A percentile compares a stretch with the other conserved stretches of the same genome.
Evolutionary conservation across 30 jellyfish, hydroid and myxozoan species (phyloP).

Genomic region (Hydractinia echinata): DNA sequence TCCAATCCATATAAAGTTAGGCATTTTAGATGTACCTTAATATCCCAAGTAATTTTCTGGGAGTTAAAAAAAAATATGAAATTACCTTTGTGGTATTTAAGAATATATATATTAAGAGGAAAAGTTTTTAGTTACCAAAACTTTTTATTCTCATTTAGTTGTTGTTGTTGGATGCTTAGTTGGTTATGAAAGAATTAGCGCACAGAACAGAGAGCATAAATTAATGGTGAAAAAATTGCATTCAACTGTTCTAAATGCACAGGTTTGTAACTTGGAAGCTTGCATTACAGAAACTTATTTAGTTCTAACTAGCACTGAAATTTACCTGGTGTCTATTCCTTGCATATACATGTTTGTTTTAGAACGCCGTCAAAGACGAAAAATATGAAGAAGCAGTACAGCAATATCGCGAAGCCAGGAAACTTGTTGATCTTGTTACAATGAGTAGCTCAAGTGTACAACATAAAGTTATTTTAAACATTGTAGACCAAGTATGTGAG

Average conservation of each 20-base stretch:
- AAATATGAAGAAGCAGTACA: constrained; percentile 68
- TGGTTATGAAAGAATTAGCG: constrained; percentile 16
- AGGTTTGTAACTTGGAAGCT: constrained; percentile 3
- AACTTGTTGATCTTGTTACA: constrained; percentile 55
- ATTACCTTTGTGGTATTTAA: no score
- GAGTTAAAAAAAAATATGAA: no score
- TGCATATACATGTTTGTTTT: not conserved
- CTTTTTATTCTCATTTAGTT: not conserved
- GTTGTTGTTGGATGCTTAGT: constrained; percentile 30
- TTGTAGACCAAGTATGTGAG: constrained; percentile 73
- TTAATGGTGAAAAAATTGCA: constrained; percentile 20
- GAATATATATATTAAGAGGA: not conserved
- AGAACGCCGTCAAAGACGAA: constrained; percentile 69
- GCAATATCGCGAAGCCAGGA: constrained; percentile 61
- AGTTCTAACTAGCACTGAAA: not conserved
- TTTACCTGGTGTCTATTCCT: not conserved
- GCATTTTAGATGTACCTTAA: no score
- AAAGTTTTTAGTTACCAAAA: not conserved
- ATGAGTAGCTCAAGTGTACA: constrained; percentile 49
- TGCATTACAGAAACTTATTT: not conserved
- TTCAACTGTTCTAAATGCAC: constrained; percentile 27
- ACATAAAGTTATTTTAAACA: constrained; percentile 48
- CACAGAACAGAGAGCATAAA: constrained; percentile 8
- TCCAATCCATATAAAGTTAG: no score
- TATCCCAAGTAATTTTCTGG: no score